A percentile compares a stretch with the other conserved stretches of the same genome.
Conservation (phyloP, 2,113 vertebrate genomes). For the Pedionomus torquatus region DNA sequence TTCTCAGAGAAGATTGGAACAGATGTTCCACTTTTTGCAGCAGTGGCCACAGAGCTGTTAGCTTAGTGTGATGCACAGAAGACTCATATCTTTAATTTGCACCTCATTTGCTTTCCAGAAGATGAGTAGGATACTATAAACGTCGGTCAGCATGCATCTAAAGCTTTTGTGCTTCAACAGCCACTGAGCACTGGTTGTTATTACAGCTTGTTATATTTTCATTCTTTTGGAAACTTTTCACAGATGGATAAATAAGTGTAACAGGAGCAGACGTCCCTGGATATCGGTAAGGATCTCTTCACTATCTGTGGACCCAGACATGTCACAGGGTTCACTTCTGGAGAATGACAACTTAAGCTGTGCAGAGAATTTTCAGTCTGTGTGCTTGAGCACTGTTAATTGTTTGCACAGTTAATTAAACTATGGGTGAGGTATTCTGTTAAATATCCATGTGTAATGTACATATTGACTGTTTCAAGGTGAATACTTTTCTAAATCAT, state of each 20-base stretch:
- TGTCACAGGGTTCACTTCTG: background rate
- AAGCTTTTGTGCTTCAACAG: background rate
- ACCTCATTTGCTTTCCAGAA: background rate
- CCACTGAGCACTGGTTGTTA: background rate
- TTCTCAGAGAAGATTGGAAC: background rate
- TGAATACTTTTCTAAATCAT: conserved; percentile 57
- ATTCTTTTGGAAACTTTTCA: background rate
- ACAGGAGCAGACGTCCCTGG: background rate
- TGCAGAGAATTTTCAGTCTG: background rate
- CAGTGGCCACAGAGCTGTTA: background rate
- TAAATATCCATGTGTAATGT: conserved; percentile 43
- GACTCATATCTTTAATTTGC: background rate
- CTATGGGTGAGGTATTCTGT: conserved; percentile 32
- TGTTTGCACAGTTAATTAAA: conserved; percentile 72
- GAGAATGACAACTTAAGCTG: background rate
- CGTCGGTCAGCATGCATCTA: background rate
- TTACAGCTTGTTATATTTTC: background rate
- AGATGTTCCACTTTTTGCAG: background rate
- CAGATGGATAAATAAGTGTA: background rate
- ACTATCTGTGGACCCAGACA: background rate
- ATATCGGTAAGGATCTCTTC: background rate
- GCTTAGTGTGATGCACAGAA: background rate
- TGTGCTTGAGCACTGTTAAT: conserved; percentile 15
- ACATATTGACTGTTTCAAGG: conserved; percentile 67
- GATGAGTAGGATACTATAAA: background rate